Base-by-base conservation (phyloP, 2,113 vertebrate genomes). In the Suncus etruscus region DNA sequence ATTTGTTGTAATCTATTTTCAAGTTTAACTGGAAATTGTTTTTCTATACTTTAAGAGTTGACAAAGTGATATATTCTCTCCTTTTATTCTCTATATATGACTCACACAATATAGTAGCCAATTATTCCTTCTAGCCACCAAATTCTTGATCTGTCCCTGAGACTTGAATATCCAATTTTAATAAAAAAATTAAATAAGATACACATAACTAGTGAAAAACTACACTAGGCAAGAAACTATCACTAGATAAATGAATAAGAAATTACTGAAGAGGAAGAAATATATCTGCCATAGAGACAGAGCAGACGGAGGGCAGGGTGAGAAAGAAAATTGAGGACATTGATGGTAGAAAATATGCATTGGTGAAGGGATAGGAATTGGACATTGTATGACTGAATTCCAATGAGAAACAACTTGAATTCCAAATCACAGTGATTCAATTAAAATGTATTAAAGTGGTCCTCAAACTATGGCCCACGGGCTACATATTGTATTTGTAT, bases 1-100 rank as follows among this genome's bases (percentile, higher is more conserved):
- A 29, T 72, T 83, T 90, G 27, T 47, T 89, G 18, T 18, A 81
- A 74, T 91, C 50, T 70, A 66, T 68, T 89, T 88, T 93, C 48
- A 92, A 32, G 69, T 89, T 75, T 24, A 63, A 12, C 6, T 86
- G 54, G 65, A 81, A 91, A 47, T 50, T 66, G 1, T 47, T 88
- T 87, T 72, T 66, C 32, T 25, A 66, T 11, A 20, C 16, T 22
- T 61, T 61, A 61, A 20, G 58, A 50, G 25, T 73, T 58, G 24
- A 61, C 48, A 68, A 86, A 74, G 15, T 20, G 77, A 68, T 45
- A 69, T 83, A 68, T 3, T 29, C 58, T 3, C 20, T 75, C 27
- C 20, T 50, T 5, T 48, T 54, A 47, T 70, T 86, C 50, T 84
- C 25, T 65, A 1, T 45, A 45, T 50, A 3, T 58, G 9, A 32